Conservation (phyloP, 2,888 invertebrate genomes). For the Octonoba sinensis region DNA sequence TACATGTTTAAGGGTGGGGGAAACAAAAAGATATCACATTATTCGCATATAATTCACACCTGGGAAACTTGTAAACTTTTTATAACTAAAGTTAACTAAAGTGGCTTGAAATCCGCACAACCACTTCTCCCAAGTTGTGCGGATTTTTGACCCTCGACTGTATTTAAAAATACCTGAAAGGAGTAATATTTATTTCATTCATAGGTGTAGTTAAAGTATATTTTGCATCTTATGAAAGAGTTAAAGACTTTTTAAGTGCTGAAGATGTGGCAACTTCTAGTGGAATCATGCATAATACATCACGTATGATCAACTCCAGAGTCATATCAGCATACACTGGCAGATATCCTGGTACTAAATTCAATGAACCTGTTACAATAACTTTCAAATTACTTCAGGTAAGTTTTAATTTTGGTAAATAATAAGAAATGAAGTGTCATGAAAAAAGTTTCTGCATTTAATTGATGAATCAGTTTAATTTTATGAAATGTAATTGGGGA, state of each 20-base stretch:
- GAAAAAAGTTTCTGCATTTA: background rate
- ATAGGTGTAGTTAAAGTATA: slow-evolving; percentile 84
- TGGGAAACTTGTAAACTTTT: too few relatives aligned
- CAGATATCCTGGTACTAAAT: slow-evolving; percentile 37
- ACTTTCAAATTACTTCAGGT: slow-evolving; percentile 64
- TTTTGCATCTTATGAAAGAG: slow-evolving; percentile 89
- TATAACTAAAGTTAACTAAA: too few relatives aligned
- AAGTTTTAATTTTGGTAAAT: background rate
- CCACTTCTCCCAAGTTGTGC: too few relatives aligned
- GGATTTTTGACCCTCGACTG: too few relatives aligned
- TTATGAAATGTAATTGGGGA: too few relatives aligned
- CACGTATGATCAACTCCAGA: slow-evolving; percentile 53
- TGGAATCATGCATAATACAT: slow-evolving; percentile 48
- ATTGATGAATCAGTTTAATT: too few relatives aligned
- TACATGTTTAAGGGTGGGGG: too few relatives aligned
- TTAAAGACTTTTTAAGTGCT: slow-evolving; percentile 77
- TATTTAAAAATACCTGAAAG: too few relatives aligned
- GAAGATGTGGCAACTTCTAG: slow-evolving; percentile 26
- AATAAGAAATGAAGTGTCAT: background rate
- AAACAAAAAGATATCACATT: too few relatives aligned
- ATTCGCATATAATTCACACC: too few relatives aligned
- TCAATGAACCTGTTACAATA: slow-evolving; percentile 60
- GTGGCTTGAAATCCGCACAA: too few relatives aligned
- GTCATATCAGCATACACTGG: slow-evolving; percentile 57
- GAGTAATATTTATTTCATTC: background rate